phyloP scores from a whole-genome alignment of 2,113 vertebrate genomes.

The Macrotus californicus region DNA sequence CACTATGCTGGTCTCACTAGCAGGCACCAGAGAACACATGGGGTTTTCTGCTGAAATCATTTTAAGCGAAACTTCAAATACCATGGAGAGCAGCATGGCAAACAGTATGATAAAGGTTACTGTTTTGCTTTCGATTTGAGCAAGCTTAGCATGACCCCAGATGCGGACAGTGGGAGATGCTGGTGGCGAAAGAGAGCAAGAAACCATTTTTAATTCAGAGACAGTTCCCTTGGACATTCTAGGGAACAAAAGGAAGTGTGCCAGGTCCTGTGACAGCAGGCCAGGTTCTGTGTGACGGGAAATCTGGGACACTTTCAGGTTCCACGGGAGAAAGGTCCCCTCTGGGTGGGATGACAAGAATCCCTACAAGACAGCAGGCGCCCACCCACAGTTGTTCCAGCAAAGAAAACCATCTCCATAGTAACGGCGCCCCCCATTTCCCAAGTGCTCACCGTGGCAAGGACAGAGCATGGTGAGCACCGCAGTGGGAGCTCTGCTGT shows the following conservation, averaged over 20 bases:
- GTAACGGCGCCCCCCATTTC: no score
- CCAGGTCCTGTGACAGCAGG: neutral
- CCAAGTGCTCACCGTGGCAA: no score
- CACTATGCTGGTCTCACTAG: neutral
- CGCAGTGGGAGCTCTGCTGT: no score
- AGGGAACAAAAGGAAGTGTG: neutral
- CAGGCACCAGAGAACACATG: neutral
- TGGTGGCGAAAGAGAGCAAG: neutral
- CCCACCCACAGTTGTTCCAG: neutral
- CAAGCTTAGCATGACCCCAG: constrained; percentile 34
- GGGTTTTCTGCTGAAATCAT: constrained; percentile 33
- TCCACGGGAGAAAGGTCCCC: neutral
- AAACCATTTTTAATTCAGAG: neutral
- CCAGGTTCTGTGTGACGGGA: neutral
- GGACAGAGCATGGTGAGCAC: fast-evolving
- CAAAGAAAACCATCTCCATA: neutral
- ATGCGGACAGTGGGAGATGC: neutral
- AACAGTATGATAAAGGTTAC: neutral
- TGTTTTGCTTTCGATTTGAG: constrained; percentile 28
- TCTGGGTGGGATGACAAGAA: neutral
- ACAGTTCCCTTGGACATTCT: neutral
- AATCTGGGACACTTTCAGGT: neutral
- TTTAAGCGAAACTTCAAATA: constrained; percentile 32
- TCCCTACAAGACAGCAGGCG: neutral
- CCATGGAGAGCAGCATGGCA: neutral